Evolutionary conservation across 2,888 invertebrate species (phyloP).

Genomic region (Xanthia togata): DNA sequence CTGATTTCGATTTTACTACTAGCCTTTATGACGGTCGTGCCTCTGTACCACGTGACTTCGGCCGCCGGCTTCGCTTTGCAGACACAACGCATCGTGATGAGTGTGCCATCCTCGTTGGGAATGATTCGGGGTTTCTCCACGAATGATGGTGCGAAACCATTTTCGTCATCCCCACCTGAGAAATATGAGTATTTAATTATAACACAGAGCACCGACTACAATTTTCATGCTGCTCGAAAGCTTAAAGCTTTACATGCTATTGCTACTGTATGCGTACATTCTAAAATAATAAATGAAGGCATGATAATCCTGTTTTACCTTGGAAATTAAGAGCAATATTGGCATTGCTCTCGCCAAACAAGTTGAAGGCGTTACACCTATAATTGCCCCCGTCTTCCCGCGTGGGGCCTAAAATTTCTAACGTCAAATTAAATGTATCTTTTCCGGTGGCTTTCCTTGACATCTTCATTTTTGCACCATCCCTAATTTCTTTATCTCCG

Average conservation of each 20-base stretch:
- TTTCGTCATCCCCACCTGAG: conserved; percentile 97
- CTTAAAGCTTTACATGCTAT: conserved; percentile 85
- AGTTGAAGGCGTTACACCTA: conserved; percentile 99
- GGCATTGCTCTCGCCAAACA: conserved; percentile 99
- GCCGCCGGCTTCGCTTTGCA: conserved; percentile 99
- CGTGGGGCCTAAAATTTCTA: conserved; percentile 98
- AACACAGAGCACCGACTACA: conserved; percentile 52
- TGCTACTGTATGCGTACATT: conserved; percentile 90
- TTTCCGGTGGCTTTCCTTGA: conserved; percentile 96
- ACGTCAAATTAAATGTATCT: conserved; percentile 97
- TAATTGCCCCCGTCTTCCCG: conserved; percentile 99
- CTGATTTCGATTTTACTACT: conserved; percentile 96
- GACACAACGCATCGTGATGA: conserved; percentile 99
- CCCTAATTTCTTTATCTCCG: conserved; percentile 95
- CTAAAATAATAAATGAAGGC: conserved; percentile 67
- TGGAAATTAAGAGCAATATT: conserved; percentile 99
- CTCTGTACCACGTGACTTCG: conserved; percentile 98
- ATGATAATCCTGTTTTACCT: conserved; percentile 92
- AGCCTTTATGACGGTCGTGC: conserved; percentile 95
- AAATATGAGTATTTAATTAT: conserved; percentile 62
- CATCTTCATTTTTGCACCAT: conserved; percentile 97
- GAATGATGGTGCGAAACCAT: conserved; percentile 98
- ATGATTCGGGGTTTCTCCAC: conserved; percentile 99
- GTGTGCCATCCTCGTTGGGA: conserved; percentile 98
- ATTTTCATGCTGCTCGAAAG: conserved; percentile 85